Evolutionary conservation across 2,113 vertebrate species (phyloP), one percentile per base, ranked within the genome.

Genomic region (Spermophilus dauricus): DNA sequence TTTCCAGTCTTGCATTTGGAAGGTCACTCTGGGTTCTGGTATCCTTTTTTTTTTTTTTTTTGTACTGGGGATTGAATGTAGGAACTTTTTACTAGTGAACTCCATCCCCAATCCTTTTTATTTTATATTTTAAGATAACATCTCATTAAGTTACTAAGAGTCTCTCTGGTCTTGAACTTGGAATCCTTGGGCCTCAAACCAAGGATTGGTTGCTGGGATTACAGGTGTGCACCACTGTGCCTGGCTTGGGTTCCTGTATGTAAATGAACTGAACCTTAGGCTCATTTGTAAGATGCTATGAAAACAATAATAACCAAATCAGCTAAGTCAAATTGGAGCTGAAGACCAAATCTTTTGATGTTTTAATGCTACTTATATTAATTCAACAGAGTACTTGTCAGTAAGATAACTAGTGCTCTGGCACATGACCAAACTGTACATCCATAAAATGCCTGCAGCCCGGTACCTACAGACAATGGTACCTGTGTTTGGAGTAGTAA

Each of bases 1-100:
- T 84, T 91, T 93, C 82, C 53, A 65, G 4, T 78, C 30, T 86
- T 72, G 86, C 53, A 39, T 96, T 92, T 72, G 87, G 81, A 95
- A 82, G 92, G 53, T 32, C 39, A 56, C 78, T 92, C 10, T 17
- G 61, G 26, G 51, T 18, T 78, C 32, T 51, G 26, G 39, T 58
- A 37, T 81, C 24, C 24, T 26, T 61, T 26, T 61, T 26, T 10
- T 61, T 26, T 37, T 26, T 28, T 63, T 63, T 63, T 28, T 26
- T 24, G 61, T 63, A 28, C 61, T 63, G 8, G 61, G 61, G 24
- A 26, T 63, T 28, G 24, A 63, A 63, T 28, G 24, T 22, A 28
- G 8, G 24, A 24, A 58, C 20, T 24, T 2, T 58, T 58, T 58
- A 58, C 56, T 7, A 58, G 20, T 58, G 20, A 58, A 24, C 24